A percentile compares a stretch with the other conserved stretches of the same genome.
Conservation (phyloP, 1,140 invertebrate species). For the Propsilocerus akamusi region DNA sequence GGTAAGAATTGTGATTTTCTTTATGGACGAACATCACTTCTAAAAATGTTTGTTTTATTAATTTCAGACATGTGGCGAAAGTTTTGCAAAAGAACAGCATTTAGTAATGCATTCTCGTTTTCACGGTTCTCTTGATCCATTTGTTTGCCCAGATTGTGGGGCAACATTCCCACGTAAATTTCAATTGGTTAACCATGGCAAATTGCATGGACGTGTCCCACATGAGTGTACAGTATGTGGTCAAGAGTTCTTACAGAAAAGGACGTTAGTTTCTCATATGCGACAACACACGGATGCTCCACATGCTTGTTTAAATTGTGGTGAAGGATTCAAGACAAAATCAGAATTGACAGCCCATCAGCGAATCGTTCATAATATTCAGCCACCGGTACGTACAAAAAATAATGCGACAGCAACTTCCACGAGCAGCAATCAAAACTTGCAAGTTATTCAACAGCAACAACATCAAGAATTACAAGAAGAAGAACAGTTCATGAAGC, state of each 20-base stretch:
- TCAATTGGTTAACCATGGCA: conserved; percentile 63
- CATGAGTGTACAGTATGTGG: conserved; percentile 61
- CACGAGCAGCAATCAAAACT: conserved; percentile 19
- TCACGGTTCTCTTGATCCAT: conserved; percentile 63
- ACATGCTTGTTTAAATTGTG: conserved; percentile 50
- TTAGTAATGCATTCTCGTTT: conserved; percentile 63
- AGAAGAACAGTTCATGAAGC: background rate
- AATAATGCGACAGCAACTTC: conserved; percentile 20
- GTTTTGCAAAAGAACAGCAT: conserved; percentile 67
- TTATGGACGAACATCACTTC: background rate
- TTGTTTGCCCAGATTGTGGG: conserved; percentile 65
- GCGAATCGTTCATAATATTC: conserved; percentile 34
- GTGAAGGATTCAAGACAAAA: conserved; percentile 53
- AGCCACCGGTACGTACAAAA: conserved; percentile 21
- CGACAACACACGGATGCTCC: conserved; percentile 43
- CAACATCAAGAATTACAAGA: conserved; percentile 6
- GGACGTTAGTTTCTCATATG: conserved; percentile 58
- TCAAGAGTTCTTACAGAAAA: conserved; percentile 67
- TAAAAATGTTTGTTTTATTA: background rate
- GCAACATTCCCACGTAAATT: conserved; percentile 66
- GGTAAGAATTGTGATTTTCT: conserved; percentile 21
- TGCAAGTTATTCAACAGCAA: conserved; percentile 17
- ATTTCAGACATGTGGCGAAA: conserved; percentile 67
- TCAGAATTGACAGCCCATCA: conserved; percentile 45
- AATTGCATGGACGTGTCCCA: conserved; percentile 59